phyloP scores from a whole-genome alignment of 2,888 invertebrate genomes.

The Sphaerophoria taeniata region DNA sequence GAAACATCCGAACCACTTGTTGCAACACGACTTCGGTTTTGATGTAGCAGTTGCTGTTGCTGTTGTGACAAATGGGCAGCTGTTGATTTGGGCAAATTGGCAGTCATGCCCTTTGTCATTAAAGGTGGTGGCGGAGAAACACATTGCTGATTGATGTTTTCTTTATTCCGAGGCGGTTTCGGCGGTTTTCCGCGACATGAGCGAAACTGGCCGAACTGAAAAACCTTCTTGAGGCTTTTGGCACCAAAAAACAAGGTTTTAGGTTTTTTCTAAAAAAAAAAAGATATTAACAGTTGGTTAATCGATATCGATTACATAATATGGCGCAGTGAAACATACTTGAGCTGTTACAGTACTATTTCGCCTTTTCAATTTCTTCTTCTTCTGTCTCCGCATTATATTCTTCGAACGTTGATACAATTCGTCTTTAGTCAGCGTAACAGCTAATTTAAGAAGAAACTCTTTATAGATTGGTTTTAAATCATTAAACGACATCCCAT shows the following conservation, averaged over 20 bases:
- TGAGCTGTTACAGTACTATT: constrained; percentile 81
- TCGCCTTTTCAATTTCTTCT: constrained; percentile 85
- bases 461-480: constrained; percentile 96
- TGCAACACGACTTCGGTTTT: constrained; percentile 84
- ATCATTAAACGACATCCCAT: constrained; percentile 97
- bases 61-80: constrained; percentile 77
- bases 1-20: constrained; percentile 87
- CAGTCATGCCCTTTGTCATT: constrained; percentile 74
- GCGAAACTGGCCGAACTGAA: constrained; percentile 84
- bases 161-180: constrained; percentile 78
- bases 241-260: constrained; percentile 86
- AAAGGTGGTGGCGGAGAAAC: constrained; percentile 81
- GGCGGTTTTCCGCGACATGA: constrained; percentile 81
- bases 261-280: constrained; percentile 83
- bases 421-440: constrained; percentile 96
- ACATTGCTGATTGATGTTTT: constrained; percentile 80
- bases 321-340: constrained; percentile 27
- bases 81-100: constrained; percentile 77
- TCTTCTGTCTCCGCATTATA: constrained; percentile 93
- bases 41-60: constrained; percentile 77
- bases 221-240: constrained; percentile 86
- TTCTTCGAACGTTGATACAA: constrained; percentile 94
- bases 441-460: constrained; percentile 92
- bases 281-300: neutral
- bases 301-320: neutral